A percentile compares a stretch with the other conserved stretches of the same genome.
These are phyloP conservation scores for Watsonalla binaria DNA, from an alignment of 2,888 invertebrate genomes.

Conservation along the genomic window DNA sequence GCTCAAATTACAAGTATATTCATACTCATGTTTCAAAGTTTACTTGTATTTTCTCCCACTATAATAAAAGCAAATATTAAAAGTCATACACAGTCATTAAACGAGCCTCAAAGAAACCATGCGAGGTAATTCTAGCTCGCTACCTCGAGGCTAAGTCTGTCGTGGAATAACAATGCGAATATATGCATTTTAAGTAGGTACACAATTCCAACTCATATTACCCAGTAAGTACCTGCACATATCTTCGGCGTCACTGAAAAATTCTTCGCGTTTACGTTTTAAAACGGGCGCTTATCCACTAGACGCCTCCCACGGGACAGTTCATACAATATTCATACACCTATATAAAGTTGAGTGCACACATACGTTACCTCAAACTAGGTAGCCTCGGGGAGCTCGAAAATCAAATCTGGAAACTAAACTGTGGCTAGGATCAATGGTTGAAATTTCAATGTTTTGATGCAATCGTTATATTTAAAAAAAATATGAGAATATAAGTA, in stretches of 20 bases:
- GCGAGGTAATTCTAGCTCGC: not conserved
- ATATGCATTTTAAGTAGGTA: conserved; percentile 23
- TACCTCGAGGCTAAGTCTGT: conserved; percentile 12
- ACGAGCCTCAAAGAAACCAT: not conserved
- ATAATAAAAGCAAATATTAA: not conserved
- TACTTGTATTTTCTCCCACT: too few relatives aligned
- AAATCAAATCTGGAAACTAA: not conserved
- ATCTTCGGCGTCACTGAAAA: conserved; percentile 43
- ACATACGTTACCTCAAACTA: conserved; percentile 21
- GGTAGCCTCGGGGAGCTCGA: conserved; percentile 4
- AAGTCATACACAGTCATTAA: conserved; percentile 1
- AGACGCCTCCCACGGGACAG: conserved; percentile 55
- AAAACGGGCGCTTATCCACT: conserved; percentile 57
- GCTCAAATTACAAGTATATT: too few relatives aligned
- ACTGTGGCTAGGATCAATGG: not conserved
- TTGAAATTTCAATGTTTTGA: too few relatives aligned
- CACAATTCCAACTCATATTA: conserved; percentile 15
- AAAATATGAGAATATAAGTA: too few relatives aligned
- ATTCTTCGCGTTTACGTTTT: conserved; percentile 53
- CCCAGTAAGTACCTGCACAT: conserved; percentile 16
- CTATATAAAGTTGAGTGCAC: conserved; percentile 42
- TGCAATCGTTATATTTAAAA: too few relatives aligned
- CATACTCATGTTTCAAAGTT: too few relatives aligned
- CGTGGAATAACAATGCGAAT: conserved; percentile 17
- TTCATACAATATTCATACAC: conserved; percentile 66